These are phyloP conservation scores for Caenorhabditis panamensis DNA, from an alignment of 2,888 invertebrate genomes.

Conservation along the genomic window DNA sequence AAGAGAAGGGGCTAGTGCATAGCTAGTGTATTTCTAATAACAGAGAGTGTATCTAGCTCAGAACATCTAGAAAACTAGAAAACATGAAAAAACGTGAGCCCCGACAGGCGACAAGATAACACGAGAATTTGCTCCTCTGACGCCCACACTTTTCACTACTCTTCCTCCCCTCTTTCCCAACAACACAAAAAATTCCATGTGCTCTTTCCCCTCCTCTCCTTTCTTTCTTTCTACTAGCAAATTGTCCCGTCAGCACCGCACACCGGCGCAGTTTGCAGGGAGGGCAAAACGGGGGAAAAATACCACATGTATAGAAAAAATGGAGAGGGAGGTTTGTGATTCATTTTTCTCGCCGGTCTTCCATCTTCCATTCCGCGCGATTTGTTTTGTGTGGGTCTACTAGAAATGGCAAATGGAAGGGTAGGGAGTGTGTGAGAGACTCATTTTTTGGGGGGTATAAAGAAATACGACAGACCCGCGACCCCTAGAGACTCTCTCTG, in stretches of 20 bases:
- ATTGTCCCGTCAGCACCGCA: conserved; percentile 3
- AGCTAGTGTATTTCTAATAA: too few species aligned
- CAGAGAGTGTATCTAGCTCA: too few species aligned
- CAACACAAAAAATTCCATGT: conserved; percentile 14
- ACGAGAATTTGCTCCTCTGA: conserved; percentile 13
- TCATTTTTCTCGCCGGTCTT: not conserved
- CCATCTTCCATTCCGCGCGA: conserved; percentile 45
- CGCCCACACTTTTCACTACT: conserved; percentile 35
- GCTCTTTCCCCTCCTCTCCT: not conserved
- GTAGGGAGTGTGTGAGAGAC: not conserved
- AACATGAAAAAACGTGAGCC: conserved; percentile 15
- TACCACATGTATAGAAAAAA: not conserved
- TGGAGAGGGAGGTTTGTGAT: too few species aligned
- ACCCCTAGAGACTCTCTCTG: conserved; percentile 8
- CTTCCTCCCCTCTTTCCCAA: too few species aligned
- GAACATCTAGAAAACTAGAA: not conserved
- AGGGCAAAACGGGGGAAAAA: not conserved
- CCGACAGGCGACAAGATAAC: conserved; percentile 1
- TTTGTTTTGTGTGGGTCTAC: conserved; percentile 43
- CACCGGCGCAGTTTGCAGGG: not conserved
- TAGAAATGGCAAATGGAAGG: conserved; percentile 1
- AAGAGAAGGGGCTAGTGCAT: not conserved
- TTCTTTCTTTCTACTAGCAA: not conserved
- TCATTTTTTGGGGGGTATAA: conserved; percentile 26
- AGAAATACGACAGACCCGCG: conserved; percentile 22